Evolutionary conservation across 2,888 invertebrate species (phyloP).

Genomic region (Therioaphis trifolii): DNA sequence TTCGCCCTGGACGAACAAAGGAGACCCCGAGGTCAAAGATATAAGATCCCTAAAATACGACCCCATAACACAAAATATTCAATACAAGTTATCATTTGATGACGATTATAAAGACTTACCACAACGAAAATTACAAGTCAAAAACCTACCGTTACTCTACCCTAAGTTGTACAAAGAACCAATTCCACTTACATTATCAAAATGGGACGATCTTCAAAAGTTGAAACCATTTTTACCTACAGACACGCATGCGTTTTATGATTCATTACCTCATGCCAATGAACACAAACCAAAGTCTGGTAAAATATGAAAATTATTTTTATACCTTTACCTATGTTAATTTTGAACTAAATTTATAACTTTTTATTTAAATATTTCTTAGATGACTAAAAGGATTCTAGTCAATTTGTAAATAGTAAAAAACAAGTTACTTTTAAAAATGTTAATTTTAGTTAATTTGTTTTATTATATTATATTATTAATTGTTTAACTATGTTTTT

Average conservation of each 20-base stretch:
- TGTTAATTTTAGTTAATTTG: too few relatives aligned
- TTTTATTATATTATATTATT: too few relatives aligned
- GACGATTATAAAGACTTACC: constrained; percentile 24
- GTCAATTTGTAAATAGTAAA: too few relatives aligned
- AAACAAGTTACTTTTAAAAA: too few relatives aligned
- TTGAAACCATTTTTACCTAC: constrained; percentile 32
- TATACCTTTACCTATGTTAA: too few relatives aligned
- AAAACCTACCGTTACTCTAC: constrained; percentile 2
- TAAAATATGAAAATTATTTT: constrained; percentile 28
- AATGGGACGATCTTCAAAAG: constrained; percentile 25
- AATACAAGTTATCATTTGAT: constrained; percentile 32
- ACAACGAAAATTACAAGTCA: constrained; percentile 25
- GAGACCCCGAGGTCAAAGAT: constrained; percentile 16
- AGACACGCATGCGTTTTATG: constrained; percentile 12
- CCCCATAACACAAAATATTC: constrained; percentile 5
- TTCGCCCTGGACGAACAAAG: constrained; percentile 17
- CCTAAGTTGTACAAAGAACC: constrained; percentile 21
- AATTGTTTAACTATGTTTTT: too few relatives aligned
- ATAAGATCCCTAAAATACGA: constrained; percentile 21
- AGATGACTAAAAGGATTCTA: too few relatives aligned
- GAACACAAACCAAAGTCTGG: constrained; percentile 23
- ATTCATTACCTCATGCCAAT: constrained; percentile 6
- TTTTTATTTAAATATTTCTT: too few relatives aligned
- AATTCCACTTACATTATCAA: constrained; percentile 13
- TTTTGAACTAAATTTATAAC: too few relatives aligned